Conservation (phyloP, 2,888 invertebrate genomes). For the Argyra leucocephala region DNA sequence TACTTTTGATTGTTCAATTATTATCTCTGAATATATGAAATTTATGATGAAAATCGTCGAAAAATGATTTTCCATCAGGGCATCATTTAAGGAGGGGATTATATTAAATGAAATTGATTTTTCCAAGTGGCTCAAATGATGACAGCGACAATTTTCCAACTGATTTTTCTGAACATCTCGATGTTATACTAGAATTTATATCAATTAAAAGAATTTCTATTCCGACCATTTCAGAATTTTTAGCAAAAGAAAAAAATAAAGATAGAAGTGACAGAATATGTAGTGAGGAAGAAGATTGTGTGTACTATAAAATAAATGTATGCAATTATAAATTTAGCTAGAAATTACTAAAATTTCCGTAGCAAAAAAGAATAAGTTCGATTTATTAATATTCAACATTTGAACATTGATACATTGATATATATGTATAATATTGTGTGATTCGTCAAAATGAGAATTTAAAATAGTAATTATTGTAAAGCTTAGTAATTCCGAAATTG, state of each 20-base stretch:
- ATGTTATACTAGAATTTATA: not conserved
- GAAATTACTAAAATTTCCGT: too few relatives aligned
- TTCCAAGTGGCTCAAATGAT: not conserved
- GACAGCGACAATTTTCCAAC: not conserved
- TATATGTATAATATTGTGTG: too few relatives aligned
- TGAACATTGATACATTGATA: too few relatives aligned
- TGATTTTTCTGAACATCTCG: not conserved
- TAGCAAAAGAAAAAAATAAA: not conserved
- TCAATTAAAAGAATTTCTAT: not conserved
- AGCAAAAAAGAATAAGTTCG: slow-evolving; percentile 36
- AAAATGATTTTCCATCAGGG: not conserved
- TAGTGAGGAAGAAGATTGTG: not conserved
- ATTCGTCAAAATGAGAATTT: slow-evolving; percentile 35
- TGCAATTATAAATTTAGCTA: too few relatives aligned
- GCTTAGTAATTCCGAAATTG: slow-evolving; percentile 32
- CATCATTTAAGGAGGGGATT: not conserved
- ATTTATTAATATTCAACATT: too few relatives aligned
- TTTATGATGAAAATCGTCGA: not conserved
- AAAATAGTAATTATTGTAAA: slow-evolving; percentile 34
- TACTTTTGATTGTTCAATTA: not conserved
- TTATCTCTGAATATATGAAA: slow-evolving; percentile 5
- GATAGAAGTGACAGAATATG: not conserved
- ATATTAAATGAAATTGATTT: slow-evolving; percentile 7
- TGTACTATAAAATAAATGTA: too few relatives aligned
- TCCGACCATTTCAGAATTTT: not conserved